Evolutionary conservation across 2,888 invertebrate genomes (phyloP), one percentile per base, ranked within the genome.

Genomic region (Lobophora halterata): DNA sequence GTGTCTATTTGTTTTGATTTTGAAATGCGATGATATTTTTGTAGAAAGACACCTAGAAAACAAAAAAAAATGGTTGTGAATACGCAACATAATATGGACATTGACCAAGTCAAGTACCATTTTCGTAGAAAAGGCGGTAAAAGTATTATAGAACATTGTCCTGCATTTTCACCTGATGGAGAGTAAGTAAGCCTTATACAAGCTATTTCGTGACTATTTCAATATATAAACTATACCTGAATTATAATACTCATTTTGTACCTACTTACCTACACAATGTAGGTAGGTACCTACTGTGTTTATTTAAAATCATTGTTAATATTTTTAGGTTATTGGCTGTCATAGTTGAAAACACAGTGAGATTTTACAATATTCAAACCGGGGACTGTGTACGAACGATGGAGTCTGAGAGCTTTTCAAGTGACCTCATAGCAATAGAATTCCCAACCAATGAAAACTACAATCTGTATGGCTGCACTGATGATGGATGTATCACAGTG

Each of bases 81-180:
- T 57, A 56, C 45, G 10, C 38, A 49, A 8, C 52, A 45, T 25
- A 47, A 53, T 24, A 53, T 21, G 25, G 37, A 56, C 32, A 52
- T 40, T 44, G 38, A 31, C 5, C 51, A 63, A 32, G 51, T 46
- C 3, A 77, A 75, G 34, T 87, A 82, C 46, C 65, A 58, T 20
- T 74, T 86, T 53, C 67, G 59, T 32, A 72, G 86, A 62, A 87
- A 85, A 68, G 87, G 86, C 26, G 88, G 88, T 3, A 76, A 79
- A 54, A 87, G 79, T 74, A 77, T 88, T 29, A 82, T 87, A 42
- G 85, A 88, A 59, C 72, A 65, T 16, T 63, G 67, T 7, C 87
- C 88, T 24, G 55, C 79, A 46, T 87, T 88, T 66, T 82, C 88
- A 13, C 83, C 87, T 6, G 85, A 88, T 58, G 86, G 82, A 68